Evolutionary conservation across 2,113 vertebrate species (phyloP).

Genomic region (Podarcis raffonei): DNA sequence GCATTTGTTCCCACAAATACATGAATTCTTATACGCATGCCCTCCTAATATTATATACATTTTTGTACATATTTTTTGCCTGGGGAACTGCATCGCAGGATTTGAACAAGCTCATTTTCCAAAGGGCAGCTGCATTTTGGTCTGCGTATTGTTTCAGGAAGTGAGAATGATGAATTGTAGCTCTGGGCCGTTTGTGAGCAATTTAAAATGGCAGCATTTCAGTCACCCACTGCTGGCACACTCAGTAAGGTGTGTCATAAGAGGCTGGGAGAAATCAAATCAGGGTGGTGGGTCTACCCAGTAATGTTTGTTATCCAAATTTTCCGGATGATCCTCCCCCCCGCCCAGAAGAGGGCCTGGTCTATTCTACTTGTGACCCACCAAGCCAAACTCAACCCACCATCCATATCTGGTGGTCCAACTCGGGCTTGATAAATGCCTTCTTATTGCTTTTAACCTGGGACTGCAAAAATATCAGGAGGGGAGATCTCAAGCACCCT

Average conservation of each 20-base stretch:
- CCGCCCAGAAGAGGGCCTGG: neutral
- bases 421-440: neutral
- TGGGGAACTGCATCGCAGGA: too few relatives aligned
- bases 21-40: too few relatives aligned
- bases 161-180: too few relatives aligned
- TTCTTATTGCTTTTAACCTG: neutral
- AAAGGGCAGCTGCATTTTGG: too few relatives aligned
- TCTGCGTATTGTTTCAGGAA: too few relatives aligned
- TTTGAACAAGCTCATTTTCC: too few relatives aligned
- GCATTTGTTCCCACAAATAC: too few relatives aligned
- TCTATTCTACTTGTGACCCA: neutral
- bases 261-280: neutral
- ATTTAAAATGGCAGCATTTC: neutral
- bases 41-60: too few relatives aligned
- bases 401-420: neutral
- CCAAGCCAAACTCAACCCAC: neutral
- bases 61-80: too few relatives aligned
- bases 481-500: neutral
- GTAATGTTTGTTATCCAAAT: neutral
- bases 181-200: too few relatives aligned
- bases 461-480: neutral
- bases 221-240: neutral
- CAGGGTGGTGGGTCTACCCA: neutral
- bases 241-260: neutral
- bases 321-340: neutral